Evolutionary conservation across 2,888 invertebrate species (phyloP), one percentile per base, ranked within the genome.

Genomic region (Cryptocheilus praepositus): DNA sequence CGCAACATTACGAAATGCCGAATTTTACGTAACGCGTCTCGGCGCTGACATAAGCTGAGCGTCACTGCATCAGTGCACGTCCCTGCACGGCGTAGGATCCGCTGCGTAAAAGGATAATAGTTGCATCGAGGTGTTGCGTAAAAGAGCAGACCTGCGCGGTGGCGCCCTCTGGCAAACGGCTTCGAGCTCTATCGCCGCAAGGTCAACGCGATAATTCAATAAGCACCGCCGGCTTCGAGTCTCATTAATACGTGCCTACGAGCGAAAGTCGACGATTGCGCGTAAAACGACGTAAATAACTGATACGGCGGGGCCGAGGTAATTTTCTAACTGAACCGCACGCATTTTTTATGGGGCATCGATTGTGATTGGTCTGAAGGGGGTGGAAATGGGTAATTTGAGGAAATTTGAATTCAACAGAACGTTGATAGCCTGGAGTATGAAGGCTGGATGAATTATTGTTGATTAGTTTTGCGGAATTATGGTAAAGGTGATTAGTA

Each of bases 21-120:
- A 74, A 77, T 75, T 75, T 75, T 75, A 69, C 67, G 58, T 70
- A 73, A 73, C 68, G 28, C 25, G 18, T 16, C 19, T 11, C 3
- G 25, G 43, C 61, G 36, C 21, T 56, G 53, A 70, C 67, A 53
- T 56, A 67, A 36, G 28, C 28, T 3, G 4, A 45, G 57, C 44
- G 69, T 66, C 64, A 65, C 72, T 65, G 60, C 61, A 56, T 55
- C 58, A 15, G 45, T 57, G 54, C 51, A 55, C 19, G 62, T 55
- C 44, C 36, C 53, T n/a, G n/a, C n/a, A n/a, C n/a, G n/a, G n/a
- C n/a, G 44, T 53, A 60, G 44, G 44, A 59, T 55, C 65, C 52
- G 25, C 72, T 67, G 70, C 64, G 61, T 74, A 72, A 73, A 78
- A 72, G 64, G 63, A 65, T 64, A 74, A 73, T 77, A 45, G 59